These are phyloP conservation scores for Cybosia mesomella DNA, from an alignment of 2,888 invertebrate species.

Conservation along the genomic window DNA sequence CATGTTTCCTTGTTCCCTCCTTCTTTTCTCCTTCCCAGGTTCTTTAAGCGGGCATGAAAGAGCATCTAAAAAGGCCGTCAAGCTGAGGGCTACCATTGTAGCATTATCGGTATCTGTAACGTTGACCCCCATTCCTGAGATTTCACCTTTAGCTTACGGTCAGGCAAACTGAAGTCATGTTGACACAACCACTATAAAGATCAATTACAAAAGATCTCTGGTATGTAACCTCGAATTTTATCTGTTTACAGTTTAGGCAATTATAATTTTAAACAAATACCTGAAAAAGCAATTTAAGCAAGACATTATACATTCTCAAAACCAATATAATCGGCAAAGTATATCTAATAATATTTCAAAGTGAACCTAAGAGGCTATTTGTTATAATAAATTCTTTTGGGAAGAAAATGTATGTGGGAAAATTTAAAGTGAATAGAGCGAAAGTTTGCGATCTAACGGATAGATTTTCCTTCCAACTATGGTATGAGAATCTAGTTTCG, in stretches of 20 bases:
- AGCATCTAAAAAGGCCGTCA: no score
- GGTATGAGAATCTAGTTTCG: conserved; percentile 15
- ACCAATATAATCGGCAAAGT: conserved; percentile 22
- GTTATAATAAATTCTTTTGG: conserved; percentile 52
- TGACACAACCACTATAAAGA: no score
- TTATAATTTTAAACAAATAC: neutral
- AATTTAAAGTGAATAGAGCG: conserved; percentile 34
- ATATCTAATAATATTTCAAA: conserved; percentile 45
- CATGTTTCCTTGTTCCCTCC: no score
- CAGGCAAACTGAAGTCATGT: no score
- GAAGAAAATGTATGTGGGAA: conserved; percentile 49
- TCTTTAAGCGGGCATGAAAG: no score
- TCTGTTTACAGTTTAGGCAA: neutral
- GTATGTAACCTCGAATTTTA: no score
- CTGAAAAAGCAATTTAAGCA: conserved; percentile 7
- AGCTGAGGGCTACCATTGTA: no score
- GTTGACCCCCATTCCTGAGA: no score
- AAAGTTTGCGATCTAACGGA: conserved; percentile 36
- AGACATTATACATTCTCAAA: conserved; percentile 23
- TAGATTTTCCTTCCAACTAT: conserved; percentile 33
- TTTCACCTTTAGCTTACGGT: no score
- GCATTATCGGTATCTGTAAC: no score
- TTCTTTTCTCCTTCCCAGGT: no score
- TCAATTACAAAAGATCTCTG: no score
- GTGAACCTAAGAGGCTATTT: conserved; percentile 51